Conservation (phyloP, 2,888 invertebrate genomes). For the Dromius quadrimaculatus region DNA sequence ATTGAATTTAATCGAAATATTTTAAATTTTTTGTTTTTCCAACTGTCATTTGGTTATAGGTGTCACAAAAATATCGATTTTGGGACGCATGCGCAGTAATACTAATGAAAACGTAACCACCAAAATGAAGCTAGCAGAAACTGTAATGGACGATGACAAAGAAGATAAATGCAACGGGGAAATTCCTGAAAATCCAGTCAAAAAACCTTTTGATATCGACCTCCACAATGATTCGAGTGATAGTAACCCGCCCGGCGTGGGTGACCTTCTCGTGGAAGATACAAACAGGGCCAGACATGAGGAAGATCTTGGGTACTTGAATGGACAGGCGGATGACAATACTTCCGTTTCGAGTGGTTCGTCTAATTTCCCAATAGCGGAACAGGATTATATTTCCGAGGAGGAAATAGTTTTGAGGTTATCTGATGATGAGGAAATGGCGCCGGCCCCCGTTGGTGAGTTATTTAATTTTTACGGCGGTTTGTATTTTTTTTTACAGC, state of each 20-base stretch:
- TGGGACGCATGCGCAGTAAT: too few species aligned
- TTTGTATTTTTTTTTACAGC: background rate
- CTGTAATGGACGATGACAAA: slow-evolving; percentile 8
- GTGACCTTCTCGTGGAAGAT: slow-evolving; percentile 34
- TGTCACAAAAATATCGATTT: too few species aligned
- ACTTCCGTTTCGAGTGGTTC: slow-evolving; percentile 29
- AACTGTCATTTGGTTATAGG: too few species aligned
- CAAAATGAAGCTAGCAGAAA: slow-evolving; percentile 29
- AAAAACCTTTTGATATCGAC: background rate
- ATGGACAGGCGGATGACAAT: slow-evolving; percentile 30
- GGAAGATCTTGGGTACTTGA: background rate
- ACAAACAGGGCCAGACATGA: slow-evolving; percentile 14
- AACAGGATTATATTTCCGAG: slow-evolving; percentile 32
- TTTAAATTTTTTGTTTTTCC: too few species aligned
- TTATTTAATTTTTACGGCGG: too few species aligned
- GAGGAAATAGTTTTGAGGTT: slow-evolving; percentile 31
- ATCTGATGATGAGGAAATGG: slow-evolving; percentile 26
- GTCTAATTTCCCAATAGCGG: slow-evolving; percentile 23
- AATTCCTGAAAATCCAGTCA: background rate
- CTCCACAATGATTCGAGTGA: background rate
- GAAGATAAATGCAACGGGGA: slow-evolving; percentile 21
- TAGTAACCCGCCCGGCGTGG: slow-evolving; percentile 3
- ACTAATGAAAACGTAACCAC: slow-evolving; percentile 31
- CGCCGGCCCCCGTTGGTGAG: slow-evolving; percentile 3
- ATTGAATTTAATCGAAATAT: too few species aligned